Base-by-base conservation (phyloP, 2,113 vertebrate genomes). In the Progne subis region DNA sequence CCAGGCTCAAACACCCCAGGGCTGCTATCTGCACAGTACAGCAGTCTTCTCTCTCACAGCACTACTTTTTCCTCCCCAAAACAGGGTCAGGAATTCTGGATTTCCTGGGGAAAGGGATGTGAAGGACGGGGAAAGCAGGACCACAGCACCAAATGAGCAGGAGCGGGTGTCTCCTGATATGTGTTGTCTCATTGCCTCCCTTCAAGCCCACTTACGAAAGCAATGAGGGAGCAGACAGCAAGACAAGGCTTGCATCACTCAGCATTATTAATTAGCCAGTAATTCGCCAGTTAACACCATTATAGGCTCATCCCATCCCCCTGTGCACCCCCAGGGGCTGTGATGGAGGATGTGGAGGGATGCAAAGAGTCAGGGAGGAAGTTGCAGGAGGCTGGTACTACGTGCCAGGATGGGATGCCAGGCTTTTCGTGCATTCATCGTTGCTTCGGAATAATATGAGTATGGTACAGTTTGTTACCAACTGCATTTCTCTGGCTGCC, bases 191-290 rank as follows among this genome's bases (percentile, higher is more conserved):
- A 95, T 90, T 96, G 90, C 92, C 55, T 96, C 65, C 72, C 94
- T 95, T 97, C 88, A 97, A 96, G 97, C 90, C 97, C 92, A 97
- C 96, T 97, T 97, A 94, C 68, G 28, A 86, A 87, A 90, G 94
- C 95, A 97, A 96, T 95, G 94, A 98, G 94, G 95, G 95, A 97
- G 87, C 82, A 95, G 86, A 96, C 90, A 97, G 96, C 76, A 92
- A 80, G 77, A 91, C 76, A 52, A 97, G 93, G 95, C 96, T 96
- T 61, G 3, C 37, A 8, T 88, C 12, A 6, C 88, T 83, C 91
- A 91, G 74, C 18, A 6, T 95, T 96, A 97, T 96, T 96, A 97
- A 97, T 93, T 93, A 95, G 82, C 67, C 82, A 78, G 90, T 87
- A 95, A 96, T 91, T 94, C 41, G 0, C 64, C 90, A 88, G 90